Base-by-base conservation (phyloP, 1,140 invertebrate species). In the Metopolophium dirhodum region DNA sequence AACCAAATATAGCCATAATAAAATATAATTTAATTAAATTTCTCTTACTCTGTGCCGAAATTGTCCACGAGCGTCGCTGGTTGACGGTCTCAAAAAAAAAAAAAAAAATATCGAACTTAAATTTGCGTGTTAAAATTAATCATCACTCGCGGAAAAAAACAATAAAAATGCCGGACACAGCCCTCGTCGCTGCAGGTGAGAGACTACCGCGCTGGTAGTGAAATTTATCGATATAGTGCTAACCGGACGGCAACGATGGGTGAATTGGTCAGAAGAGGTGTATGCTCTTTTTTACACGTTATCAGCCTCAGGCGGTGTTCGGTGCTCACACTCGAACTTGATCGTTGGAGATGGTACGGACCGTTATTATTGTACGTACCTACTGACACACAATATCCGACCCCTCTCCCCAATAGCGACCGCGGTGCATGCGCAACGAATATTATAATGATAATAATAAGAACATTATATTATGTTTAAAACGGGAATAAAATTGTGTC, bases 351-450 rank as follows among this genome's bases (percentile, higher is more conserved):
- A 93, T 93, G 91, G 91, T 86, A 93, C 91, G 82, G 37, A 85
- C 91, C 91, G 91, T 93, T 93, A 93, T 41, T 41, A 41, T 41
- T 49, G 77, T 57, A n/a, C 20, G 20, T 54, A 49, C 14, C 3
- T 68, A 57, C 91, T 85, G 82, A 85, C 91, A 93, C n/a, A 83
- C 77, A 54, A 83, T 61, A 54, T 85, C 57, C 57, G 91, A 93
- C 82, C 91, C 91, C 91, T 92, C 90, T 82, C n/a, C 54, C 45
- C 23, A 49, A 3, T 4, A 37, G 3, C 61, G 41, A 49, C 9
- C 22, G 23, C 8, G 9, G 54, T 20, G 45, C 4, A 49, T 14
- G n/a, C 61, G 9, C 37, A 3, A 41, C 83, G 83, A 45, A 85
- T 37, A 26, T 45, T n/a, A 77, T 77, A 18, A 35, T 77, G 14